A percentile compares a stretch with the other conserved stretches of the same genome.
These are phyloP conservation scores for Myotis planiceps DNA, from an alignment of 2,797 vertebrate genomes.

Conservation along the genomic window DNA sequence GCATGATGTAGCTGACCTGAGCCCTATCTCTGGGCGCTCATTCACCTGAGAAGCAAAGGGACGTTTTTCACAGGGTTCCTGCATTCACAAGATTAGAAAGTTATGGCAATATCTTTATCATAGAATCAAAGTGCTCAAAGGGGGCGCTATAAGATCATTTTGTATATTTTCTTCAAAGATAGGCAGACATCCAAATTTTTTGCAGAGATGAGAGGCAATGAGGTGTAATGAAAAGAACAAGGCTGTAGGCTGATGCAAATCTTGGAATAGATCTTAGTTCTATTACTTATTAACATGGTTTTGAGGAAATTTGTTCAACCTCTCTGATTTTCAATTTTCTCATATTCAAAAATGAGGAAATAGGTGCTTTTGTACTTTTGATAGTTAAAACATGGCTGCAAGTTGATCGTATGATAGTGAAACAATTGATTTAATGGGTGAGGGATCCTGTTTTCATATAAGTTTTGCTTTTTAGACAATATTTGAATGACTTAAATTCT, in stretches of 20 bases:
- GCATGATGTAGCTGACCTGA: not conserved
- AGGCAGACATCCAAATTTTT: constrained; percentile 51
- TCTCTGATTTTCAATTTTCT: constrained; percentile 55
- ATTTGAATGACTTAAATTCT: constrained; percentile 34
- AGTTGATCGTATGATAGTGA: constrained; percentile 9
- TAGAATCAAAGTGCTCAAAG: constrained; percentile 11
- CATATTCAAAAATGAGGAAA: constrained; percentile 56
- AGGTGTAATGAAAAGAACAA: constrained; percentile 32
- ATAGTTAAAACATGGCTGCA: constrained; percentile 15
- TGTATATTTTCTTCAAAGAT: constrained; percentile 42
- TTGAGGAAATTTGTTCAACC: constrained; percentile 23
- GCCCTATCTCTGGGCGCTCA: not conserved
- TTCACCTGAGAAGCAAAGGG: not conserved
- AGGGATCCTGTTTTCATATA: not conserved
- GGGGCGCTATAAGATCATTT: constrained; percentile 35
- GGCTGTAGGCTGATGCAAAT: not conserved
- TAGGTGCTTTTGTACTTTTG: not conserved
- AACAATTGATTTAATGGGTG: not conserved
- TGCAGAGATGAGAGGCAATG: constrained; percentile 7
- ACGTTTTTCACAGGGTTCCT: not conserved
- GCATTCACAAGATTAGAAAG: not conserved
- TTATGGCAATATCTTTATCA: not conserved
- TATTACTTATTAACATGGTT: constrained; percentile 64
- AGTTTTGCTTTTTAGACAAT: constrained; percentile 11
- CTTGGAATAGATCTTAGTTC: constrained; percentile 30